A percentile compares a stretch with the other conserved stretches of the same genome.
phyloP scores from a whole-genome alignment of 2,797 vertebrate species.

The Myripristis jacobus region DNA sequence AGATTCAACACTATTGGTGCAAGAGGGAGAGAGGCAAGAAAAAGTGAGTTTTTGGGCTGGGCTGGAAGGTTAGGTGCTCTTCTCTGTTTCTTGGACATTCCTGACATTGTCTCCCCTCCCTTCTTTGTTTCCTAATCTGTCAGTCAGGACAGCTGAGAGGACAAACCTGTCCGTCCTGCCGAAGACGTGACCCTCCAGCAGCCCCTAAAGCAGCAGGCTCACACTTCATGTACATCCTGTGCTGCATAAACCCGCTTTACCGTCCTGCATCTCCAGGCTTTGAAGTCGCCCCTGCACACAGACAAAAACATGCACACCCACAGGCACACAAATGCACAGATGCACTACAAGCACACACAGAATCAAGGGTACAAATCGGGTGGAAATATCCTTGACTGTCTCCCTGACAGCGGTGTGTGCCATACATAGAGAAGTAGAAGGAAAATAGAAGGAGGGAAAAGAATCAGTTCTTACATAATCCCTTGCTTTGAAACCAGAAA shows the following conservation, averaged over 20 bases:
- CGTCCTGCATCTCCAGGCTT: conserved; percentile 19
- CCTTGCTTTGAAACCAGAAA: conserved; percentile 56
- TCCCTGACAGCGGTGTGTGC: background rate
- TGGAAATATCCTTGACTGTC: conserved; percentile 1
- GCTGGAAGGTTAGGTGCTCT: conserved; percentile 21
- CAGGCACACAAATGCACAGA: background rate
- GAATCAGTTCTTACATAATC: conserved; percentile 70
- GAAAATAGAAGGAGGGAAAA: conserved; percentile 37
- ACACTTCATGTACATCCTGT: background rate
- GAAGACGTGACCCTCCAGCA: conserved; percentile 12
- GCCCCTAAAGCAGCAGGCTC: background rate
- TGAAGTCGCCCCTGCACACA: conserved; percentile 7
- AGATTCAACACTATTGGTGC: no score
- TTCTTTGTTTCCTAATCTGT: conserved; percentile 34
- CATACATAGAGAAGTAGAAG: conserved; percentile 15
- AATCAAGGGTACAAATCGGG: background rate
- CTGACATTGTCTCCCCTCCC: conserved; percentile 30
- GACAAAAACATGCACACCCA: conserved; percentile 9
- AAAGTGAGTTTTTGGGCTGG: conserved; percentile 12
- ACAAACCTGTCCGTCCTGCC: conserved; percentile 59
- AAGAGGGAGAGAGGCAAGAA: no score
- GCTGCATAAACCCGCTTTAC: conserved; percentile 26
- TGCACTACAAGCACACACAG: no score
- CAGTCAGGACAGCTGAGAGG: conserved; percentile 38
- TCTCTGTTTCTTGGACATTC: conserved; percentile 46